Evolutionary conservation across 2,888 invertebrate genomes (phyloP).

Genomic region (Villa cingulata): DNA sequence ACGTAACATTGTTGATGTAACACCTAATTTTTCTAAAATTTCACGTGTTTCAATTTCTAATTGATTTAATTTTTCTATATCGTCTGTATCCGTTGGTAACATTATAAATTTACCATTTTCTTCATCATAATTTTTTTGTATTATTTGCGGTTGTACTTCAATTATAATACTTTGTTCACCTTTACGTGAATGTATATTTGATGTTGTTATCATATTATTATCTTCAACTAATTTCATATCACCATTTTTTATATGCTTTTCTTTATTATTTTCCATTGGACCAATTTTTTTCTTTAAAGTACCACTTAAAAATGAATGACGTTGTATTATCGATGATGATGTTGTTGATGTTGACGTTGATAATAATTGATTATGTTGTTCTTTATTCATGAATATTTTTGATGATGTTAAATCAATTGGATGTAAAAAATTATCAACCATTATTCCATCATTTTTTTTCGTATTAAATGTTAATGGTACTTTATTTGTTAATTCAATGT

Average conservation of each 20-base stretch:
- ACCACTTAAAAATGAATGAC: slow-evolving; percentile 28
- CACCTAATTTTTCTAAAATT: slow-evolving; percentile 43
- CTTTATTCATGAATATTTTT: background rate
- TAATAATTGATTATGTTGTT: background rate
- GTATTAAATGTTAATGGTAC: slow-evolving; percentile 33
- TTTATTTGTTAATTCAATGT: slow-evolving; percentile 30
- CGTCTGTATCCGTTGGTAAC: slow-evolving; percentile 34
- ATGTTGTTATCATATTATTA: background rate
- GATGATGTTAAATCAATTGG: slow-evolving; percentile 25
- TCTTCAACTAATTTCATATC: slow-evolving; percentile 19
- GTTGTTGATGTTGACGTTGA: background rate
- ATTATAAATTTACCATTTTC: slow-evolving; percentile 37
- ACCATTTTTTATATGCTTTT: slow-evolving; percentile 20
- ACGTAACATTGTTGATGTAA: slow-evolving; percentile 44
- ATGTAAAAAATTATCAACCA: slow-evolving; percentile 32
- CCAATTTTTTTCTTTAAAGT: slow-evolving; percentile 35
- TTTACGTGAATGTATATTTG: background rate
- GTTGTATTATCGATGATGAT: background rate
- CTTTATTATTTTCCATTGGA: slow-evolving; percentile 29
- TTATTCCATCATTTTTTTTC: slow-evolving; percentile 31
- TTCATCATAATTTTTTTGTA: slow-evolving; percentile 31
- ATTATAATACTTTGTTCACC: slow-evolving; percentile 2
- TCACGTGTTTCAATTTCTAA: slow-evolving; percentile 41
- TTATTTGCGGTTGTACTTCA: slow-evolving; percentile 1
- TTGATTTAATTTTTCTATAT: slow-evolving; percentile 29